Evolutionary conservation across 92 coral and sea anemone genomes (phyloP).

Genomic region (Siderastrea radians): DNA sequence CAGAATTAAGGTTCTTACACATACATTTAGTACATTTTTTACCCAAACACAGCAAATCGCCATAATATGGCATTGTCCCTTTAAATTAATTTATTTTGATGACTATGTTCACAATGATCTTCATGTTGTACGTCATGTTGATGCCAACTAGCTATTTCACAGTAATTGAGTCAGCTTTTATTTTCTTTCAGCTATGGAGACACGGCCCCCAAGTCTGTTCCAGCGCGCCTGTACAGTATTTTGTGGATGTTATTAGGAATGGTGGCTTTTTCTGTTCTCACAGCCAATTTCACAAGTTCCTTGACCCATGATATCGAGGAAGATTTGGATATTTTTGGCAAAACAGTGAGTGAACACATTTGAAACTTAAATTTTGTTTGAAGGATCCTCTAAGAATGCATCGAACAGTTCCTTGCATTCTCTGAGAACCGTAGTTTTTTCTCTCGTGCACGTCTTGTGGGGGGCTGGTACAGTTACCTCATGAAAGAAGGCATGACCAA

Average conservation of each 20-base stretch:
- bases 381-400: not conserved
- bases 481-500: no score
- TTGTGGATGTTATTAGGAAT: constrained; percentile 97
- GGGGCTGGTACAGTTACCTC: no score
- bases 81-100: no score
- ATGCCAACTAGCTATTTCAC: not conserved
- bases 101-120: no score
- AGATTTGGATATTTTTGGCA: constrained; percentile 88
- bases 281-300: constrained; percentile 99
- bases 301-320: constrained; percentile 85
- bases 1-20: no score
- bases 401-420: not conserved
- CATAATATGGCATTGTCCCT: no score
- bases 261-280: constrained; percentile 97
- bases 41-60: no score
- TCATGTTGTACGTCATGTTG: no score
- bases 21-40: no score
- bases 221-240: constrained; percentile 91
- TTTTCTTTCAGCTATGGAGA: constrained; percentile 86
- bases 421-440: no score
- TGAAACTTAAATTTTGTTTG: not conserved
- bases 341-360: constrained; percentile 61
- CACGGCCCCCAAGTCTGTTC: constrained; percentile 94
- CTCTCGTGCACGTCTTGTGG: no score
- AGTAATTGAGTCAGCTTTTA: not conserved